phyloP scores from a whole-genome alignment of 2,113 vertebrate genomes.

The Leucopsar rothschildi region DNA sequence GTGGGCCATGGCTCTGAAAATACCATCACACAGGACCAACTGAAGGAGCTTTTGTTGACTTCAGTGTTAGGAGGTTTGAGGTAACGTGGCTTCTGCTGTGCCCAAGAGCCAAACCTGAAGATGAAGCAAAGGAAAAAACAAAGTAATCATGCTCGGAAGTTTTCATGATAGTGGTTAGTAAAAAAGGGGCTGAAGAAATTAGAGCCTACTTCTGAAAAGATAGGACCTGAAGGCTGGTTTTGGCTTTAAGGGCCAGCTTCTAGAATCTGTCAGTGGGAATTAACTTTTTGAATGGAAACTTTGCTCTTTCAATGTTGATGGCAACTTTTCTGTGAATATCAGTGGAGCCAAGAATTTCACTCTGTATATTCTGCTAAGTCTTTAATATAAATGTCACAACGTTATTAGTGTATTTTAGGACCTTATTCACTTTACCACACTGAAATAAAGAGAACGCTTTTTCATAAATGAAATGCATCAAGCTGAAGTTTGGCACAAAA shows the following conservation, averaged over 20 bases:
- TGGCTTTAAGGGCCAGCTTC: background rate
- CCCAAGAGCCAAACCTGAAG: background rate
- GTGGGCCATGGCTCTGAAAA: background rate
- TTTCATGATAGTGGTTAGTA: background rate
- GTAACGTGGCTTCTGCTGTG: background rate
- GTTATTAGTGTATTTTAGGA: background rate
- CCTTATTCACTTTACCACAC: background rate
- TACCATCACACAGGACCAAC: background rate
- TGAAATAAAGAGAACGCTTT: background rate
- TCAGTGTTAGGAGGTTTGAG: background rate
- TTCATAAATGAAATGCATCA: background rate
- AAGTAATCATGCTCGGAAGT: background rate
- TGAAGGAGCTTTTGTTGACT: background rate
- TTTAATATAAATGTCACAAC: background rate
- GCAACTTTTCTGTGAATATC: background rate
- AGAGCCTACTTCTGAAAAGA: background rate
- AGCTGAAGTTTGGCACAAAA: background rate
- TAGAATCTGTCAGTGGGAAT: background rate
- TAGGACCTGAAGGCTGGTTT: background rate
- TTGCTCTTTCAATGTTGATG: background rate
- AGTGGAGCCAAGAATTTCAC: background rate
- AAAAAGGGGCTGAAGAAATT: background rate
- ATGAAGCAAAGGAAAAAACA: background rate
- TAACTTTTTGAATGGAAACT: background rate
- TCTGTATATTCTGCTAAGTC: background rate